These are phyloP conservation scores for Belgica antarctica DNA, from an alignment of 2,888 invertebrate genomes.

Conservation along the genomic window DNA sequence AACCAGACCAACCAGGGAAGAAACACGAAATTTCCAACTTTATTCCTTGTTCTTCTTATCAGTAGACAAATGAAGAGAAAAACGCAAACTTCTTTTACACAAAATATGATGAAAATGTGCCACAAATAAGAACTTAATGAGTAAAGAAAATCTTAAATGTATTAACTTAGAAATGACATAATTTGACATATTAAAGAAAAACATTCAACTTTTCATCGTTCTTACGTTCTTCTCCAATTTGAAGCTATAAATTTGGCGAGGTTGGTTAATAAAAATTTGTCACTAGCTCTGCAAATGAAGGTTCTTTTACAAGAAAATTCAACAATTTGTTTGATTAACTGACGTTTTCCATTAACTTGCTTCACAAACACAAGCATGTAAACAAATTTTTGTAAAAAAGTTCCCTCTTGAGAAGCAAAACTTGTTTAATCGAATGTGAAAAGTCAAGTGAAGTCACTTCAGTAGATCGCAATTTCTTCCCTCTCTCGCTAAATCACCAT, in stretches of 20 bases:
- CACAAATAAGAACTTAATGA: slow-evolving; percentile 20
- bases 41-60: not conserved
- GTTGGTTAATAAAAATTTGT: too few species aligned
- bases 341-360: too few species aligned
- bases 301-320: too few species aligned
- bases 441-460: not conserved
- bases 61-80: not conserved
- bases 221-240: not conserved
- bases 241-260: too few species aligned
- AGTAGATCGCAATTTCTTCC: not conserved
- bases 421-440: slow-evolving; percentile 1
- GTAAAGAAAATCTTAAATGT: slow-evolving; percentile 5
- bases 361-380: not conserved
- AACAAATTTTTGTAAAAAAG: slow-evolving; percentile 16
- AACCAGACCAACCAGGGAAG: not conserved
- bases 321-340: too few species aligned
- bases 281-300: too few species aligned
- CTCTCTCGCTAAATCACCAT: not conserved
- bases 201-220: not conserved
- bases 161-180: slow-evolving; percentile 9
- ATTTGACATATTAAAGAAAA: not conserved
- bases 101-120: slow-evolving; percentile 32
- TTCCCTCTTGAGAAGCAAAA: not conserved
- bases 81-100: not conserved
- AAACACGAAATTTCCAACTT: not conserved